A percentile compares a stretch with the other conserved stretches of the same genome.
phyloP scores from a whole-genome alignment of 2,113 vertebrate genomes.

The Nerophis ophidion region DNA sequence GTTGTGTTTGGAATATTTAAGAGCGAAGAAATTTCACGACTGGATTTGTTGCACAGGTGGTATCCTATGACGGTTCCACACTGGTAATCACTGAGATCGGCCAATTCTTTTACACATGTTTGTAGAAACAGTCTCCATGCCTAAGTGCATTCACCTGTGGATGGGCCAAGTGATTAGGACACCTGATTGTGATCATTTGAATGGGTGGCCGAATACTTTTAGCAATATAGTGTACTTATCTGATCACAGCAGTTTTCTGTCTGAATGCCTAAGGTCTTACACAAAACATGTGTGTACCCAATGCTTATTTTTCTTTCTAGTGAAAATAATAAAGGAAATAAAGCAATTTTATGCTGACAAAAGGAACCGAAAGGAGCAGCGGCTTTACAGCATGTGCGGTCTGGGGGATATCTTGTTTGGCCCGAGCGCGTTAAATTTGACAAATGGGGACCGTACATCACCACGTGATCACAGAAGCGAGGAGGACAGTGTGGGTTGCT shows the following conservation, averaged over 20 bases:
- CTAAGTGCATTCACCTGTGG: too few relatives aligned
- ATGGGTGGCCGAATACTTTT: too few relatives aligned
- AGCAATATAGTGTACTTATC: slow-evolving; percentile 11
- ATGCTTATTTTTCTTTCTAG: slow-evolving; percentile 8
- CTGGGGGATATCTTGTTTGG: slow-evolving; percentile 27
- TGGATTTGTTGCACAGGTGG: too few relatives aligned
- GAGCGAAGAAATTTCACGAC: too few relatives aligned
- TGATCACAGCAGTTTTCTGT: slow-evolving; percentile 42
- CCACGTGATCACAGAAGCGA: slow-evolving; percentile 35
- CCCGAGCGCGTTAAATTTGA: slow-evolving; percentile 47
- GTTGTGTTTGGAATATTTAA: too few relatives aligned
- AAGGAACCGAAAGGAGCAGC: slow-evolving; percentile 27
- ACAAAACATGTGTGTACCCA: background rate
- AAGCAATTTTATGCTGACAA: slow-evolving; percentile 11
- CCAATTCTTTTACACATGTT: too few relatives aligned
- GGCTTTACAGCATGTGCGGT: slow-evolving; percentile 39
- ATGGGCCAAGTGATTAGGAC: too few relatives aligned
- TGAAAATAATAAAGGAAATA: slow-evolving; percentile 29
- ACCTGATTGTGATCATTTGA: too few relatives aligned
- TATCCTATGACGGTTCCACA: too few relatives aligned
- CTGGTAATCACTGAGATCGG: too few relatives aligned
- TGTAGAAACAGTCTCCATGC: too few relatives aligned
- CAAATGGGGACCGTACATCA: slow-evolving; percentile 40
- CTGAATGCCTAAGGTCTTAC: slow-evolving; percentile 21
- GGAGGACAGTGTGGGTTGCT: slow-evolving; percentile 36